Base-by-base conservation (phyloP, 1,140 invertebrate species). In the Leptoteleia sp. region DNA sequence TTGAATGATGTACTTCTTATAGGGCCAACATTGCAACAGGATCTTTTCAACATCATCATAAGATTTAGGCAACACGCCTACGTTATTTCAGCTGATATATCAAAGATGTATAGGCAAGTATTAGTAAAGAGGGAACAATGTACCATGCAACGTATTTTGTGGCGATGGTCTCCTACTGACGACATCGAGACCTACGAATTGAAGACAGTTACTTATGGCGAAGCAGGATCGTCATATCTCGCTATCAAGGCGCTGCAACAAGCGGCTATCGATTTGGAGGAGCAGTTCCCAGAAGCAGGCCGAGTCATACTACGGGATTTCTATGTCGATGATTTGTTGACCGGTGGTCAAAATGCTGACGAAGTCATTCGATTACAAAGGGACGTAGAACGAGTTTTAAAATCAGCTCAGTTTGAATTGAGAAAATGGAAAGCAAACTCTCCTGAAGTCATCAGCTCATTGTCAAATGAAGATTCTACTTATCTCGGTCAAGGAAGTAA, bases 261-360 rank as follows among this genome's bases (percentile, higher is more conserved):
- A 35, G 22, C 83, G 6, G 81, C 76, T 3, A n/a, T 15, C 3
- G 31, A 76, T 8, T 1, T 55, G 1, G 7, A 62, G 11, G 13
- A 67, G 0, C 11, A 62, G 0, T 80, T 42, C 40, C 65, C 76
- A 1, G 5, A 6, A 0, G 79, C 73, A 0, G 7, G 19, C n/a
- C 7, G 54, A 2, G 29, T 35, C 1, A 59, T 77, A 2, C 8
- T 64, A 0, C 25, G 55, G 0, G 68, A 82, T 27, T 71, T 81
- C 45, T 86, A 84, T 27, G 78, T 85, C 0, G 67, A 77, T 27
- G 57, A 80, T 15, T n/a, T 71, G 5, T 17, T 77, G 1, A 42
- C 68, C 0, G 57, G 68, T 5, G 47, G 27, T 1, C 38, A 72
- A 8, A 17, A 35, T 2, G 11, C 38, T 3, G 22, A 62, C 0